Conservation (phyloP, 1,140 invertebrate genomes). For the Papilio helenus region DNA sequence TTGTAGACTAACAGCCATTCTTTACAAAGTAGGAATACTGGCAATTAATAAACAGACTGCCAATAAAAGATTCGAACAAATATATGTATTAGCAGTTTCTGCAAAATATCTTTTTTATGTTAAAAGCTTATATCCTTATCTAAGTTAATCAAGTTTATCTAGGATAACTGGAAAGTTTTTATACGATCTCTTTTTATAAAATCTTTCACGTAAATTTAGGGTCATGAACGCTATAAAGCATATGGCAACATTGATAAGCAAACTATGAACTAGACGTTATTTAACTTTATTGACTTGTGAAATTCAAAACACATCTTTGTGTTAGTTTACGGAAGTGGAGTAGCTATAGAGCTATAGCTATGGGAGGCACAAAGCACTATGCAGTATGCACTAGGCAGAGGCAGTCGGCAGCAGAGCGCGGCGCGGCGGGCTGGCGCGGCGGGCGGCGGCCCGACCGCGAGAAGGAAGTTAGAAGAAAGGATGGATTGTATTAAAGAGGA, state of each 20-base stretch:
- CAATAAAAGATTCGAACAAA: background rate
- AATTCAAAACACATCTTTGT: slow-evolving; percentile 2
- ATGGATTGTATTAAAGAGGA: too few species aligned
- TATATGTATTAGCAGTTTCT: background rate
- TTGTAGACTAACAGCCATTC: too few species aligned
- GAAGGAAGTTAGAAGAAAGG: too few species aligned
- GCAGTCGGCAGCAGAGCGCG: background rate
- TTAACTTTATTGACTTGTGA: background rate
- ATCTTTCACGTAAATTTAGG: background rate
- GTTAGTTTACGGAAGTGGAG: background rate
- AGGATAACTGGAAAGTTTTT: too few species aligned
- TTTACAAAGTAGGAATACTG: too few species aligned
- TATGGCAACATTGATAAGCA: background rate
- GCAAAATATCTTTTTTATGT: background rate
- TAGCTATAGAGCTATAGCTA: background rate
- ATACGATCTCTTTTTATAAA: too few species aligned
- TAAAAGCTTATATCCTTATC: too few species aligned
- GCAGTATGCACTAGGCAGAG: background rate
- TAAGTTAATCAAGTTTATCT: too few species aligned
- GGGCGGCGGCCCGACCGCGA: background rate
- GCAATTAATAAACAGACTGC: too few species aligned
- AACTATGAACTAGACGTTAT: too few species aligned
- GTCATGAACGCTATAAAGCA: background rate
- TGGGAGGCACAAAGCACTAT: background rate
- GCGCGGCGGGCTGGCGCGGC: background rate